Percentiles rank a stretch among this genome's conserved stretches.
phyloP scores from a whole-genome alignment of 2,888 invertebrate genomes.

The Cremastinae sp. region DNA sequence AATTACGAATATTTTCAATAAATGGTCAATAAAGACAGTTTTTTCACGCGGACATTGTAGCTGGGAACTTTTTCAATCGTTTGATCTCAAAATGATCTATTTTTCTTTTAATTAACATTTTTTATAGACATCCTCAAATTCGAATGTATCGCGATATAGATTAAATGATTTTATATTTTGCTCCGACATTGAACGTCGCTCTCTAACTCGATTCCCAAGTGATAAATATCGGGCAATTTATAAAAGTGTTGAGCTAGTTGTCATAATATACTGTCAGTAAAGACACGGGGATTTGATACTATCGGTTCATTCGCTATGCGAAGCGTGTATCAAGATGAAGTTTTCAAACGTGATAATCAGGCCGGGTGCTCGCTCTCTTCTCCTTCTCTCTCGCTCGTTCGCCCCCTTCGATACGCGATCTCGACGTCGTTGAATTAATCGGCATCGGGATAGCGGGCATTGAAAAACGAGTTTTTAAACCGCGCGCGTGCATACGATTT shows the following conservation, averaged over 20 bases:
- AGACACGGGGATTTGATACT: conserved; percentile 24
- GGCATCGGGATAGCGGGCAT: conserved; percentile 16
- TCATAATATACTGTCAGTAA: conserved; percentile 40
- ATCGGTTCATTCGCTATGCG: conserved; percentile 36
- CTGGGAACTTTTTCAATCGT: no score
- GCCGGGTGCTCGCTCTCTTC: conserved; percentile 1
- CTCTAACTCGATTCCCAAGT: conserved; percentile 9
- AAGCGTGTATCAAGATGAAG: conserved; percentile 43
- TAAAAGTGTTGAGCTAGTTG: conserved; percentile 23
- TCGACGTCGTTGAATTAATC: conserved; percentile 50
- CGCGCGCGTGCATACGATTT: conserved; percentile 5
- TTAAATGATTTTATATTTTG: conserved; percentile 2
- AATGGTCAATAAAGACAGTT: no score
- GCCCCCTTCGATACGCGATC: conserved; percentile 35
- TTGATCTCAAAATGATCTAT: no score
- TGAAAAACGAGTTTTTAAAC: conserved; percentile 50
- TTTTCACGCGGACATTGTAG: no score
- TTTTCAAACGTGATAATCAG: conserved; percentile 47
- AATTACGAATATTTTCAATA: no score
- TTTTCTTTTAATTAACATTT: no score
- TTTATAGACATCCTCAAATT: no score
- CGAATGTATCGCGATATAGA: no score
- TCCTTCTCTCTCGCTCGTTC: neutral
- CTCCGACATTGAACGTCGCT: neutral
- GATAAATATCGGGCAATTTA: conserved; percentile 20